Evolutionary conservation across 2,888 invertebrate species (phyloP).

Genomic region (Hypercompe scribonia): DNA sequence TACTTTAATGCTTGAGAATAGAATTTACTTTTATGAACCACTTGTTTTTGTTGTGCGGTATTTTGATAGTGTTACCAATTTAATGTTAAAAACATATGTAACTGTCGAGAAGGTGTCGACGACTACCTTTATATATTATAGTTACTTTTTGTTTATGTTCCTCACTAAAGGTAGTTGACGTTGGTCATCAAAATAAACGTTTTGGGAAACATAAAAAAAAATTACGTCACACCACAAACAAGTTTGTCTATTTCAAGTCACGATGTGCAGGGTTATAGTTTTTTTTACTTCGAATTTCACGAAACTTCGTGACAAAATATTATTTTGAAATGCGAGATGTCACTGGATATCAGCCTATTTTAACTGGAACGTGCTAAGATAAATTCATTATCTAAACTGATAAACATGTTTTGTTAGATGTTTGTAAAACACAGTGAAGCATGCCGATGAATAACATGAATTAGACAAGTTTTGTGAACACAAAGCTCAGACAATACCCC

Average conservation of each 20-base stretch:
- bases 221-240: conserved; percentile 54
- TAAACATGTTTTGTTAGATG: conserved; percentile 29
- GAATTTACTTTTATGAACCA: conserved; percentile 17
- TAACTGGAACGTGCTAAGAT: conserved; percentile 27
- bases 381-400: conserved; percentile 34
- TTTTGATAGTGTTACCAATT: conserved; percentile 29
- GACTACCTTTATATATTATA: conserved; percentile 46
- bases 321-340: conserved; percentile 49
- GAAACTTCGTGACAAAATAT: conserved; percentile 55
- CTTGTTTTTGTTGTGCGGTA: conserved; percentile 9
- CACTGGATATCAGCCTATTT: conserved; percentile 26
- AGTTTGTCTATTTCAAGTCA: conserved; percentile 68
- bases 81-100: conserved; percentile 56
- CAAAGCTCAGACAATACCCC: conserved; percentile 53
- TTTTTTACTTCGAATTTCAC: conserved; percentile 61
- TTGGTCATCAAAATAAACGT: conserved; percentile 56
- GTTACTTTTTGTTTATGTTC: conserved; percentile 50
- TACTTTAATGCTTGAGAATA: conserved; percentile 20
- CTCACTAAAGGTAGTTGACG: conserved; percentile 58
- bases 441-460: conserved; percentile 48
- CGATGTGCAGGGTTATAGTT: conserved; percentile 67
- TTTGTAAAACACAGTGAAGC: conserved; percentile 32
- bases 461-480: conserved; percentile 35
- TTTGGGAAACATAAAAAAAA: conserved; percentile 67
- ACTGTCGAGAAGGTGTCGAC: conserved; percentile 59